Evolutionary conservation across 2,888 invertebrate genomes (phyloP).

Genomic region (Macropis europaea): DNA sequence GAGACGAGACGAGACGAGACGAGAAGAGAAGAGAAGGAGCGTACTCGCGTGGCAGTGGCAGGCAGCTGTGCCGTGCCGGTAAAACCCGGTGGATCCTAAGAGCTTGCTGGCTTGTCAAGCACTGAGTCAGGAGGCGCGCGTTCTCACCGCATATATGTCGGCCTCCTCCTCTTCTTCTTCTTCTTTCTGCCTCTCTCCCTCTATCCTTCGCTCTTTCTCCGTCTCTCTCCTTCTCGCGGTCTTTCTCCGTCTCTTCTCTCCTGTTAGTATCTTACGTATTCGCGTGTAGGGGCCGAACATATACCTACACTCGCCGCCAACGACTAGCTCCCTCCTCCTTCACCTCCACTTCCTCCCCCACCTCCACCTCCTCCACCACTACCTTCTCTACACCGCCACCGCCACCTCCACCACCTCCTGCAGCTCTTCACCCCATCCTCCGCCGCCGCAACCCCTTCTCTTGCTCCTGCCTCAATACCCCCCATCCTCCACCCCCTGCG

Average conservation of each 20-base stretch:
- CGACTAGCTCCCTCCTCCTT: conserved; percentile 25
- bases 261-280: conserved; percentile 72
- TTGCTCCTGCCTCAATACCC: conserved; percentile 11
- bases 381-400: neutral
- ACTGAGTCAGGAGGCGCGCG: conserved; percentile 78
- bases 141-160: conserved; percentile 78
- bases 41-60: conserved; percentile 51
- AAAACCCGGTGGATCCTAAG: conserved; percentile 73
- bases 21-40: conserved; percentile 27
- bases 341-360: conserved; percentile 8
- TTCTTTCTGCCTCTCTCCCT: conserved; percentile 8
- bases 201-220: conserved; percentile 33
- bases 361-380: neutral
- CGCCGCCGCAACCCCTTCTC: conserved; percentile 33
- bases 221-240: conserved; percentile 27
- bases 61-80: conserved; percentile 53
- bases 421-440: conserved; percentile 38
- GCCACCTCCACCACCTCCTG: conserved; percentile 20
- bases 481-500: conserved; percentile 28
- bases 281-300: conserved; percentile 65
- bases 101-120: conserved; percentile 79
- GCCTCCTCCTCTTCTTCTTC: conserved; percentile 53
- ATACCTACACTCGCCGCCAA: conserved; percentile 51
- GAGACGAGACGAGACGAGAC: conserved; percentile 15
- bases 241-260: conserved; percentile 54